These are phyloP conservation scores for Lipophrys pholis DNA, from an alignment of 2,113 vertebrate species.

Conservation along the genomic window DNA sequence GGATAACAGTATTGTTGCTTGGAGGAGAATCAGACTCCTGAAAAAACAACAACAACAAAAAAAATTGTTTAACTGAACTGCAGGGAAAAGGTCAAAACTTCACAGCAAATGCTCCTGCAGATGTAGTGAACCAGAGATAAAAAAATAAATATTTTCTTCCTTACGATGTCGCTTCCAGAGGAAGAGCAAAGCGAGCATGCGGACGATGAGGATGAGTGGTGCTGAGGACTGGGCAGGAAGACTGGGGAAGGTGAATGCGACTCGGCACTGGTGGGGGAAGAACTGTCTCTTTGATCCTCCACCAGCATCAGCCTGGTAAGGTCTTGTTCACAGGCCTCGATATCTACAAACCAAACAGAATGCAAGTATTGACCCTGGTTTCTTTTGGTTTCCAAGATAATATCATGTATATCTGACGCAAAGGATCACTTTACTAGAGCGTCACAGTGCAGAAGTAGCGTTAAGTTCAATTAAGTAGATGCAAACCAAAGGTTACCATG, in stretches of 20 bases:
- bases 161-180: constrained; percentile 93
- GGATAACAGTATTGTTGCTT: constrained; percentile 83
- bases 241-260: constrained; percentile 84
- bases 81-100: not conserved
- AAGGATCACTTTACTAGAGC: not conserved
- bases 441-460: not conserved
- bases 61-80: not conserved
- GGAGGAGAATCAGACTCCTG: constrained; percentile 92
- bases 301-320: constrained; percentile 68
- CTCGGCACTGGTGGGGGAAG: constrained; percentile 80
- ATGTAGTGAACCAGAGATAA: too few relatives aligned
- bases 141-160: constrained; percentile 41
- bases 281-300: constrained; percentile 83
- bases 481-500: constrained; percentile 45
- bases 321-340: constrained; percentile 80
- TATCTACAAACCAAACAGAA: constrained; percentile 48
- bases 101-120: too few relatives aligned
- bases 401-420: not conserved
- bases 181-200: constrained; percentile 86
- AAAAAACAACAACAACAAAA: constrained; percentile 27
- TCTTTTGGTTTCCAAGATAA: not conserved
- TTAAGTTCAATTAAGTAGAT: too few relatives aligned
- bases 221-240: constrained; percentile 85
- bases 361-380: fast-evolving
- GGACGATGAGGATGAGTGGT: constrained; percentile 88